phyloP scores from a whole-genome alignment of 2,113 vertebrate genomes.

The Paraplagusia blochii region DNA sequence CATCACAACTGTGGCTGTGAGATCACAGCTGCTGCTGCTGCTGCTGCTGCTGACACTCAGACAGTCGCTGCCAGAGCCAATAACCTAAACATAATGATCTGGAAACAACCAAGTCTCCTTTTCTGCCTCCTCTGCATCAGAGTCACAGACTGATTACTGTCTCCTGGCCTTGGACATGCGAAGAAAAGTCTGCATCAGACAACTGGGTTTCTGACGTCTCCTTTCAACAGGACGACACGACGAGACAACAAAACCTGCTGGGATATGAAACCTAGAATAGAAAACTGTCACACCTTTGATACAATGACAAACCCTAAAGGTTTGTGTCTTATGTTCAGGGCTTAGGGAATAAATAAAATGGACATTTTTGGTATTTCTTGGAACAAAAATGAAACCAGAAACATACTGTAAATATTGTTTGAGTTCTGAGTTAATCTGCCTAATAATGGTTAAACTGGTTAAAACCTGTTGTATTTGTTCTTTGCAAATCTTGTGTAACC shows the following conservation, averaged over 20 bases:
- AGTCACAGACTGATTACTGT: slow-evolving; percentile 14
- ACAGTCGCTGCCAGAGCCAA: slow-evolving; percentile 43
- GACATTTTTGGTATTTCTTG: too few species aligned
- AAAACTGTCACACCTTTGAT: slow-evolving; percentile 20
- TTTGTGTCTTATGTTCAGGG: too few species aligned
- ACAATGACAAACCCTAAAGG: not conserved
- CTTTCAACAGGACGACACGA: slow-evolving; percentile 52
- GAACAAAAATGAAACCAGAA: too few species aligned
- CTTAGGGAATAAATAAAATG: too few species aligned
- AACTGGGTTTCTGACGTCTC: slow-evolving; percentile 37
- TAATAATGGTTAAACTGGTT: too few species aligned
- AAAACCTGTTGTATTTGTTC: too few species aligned
- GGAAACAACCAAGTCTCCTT: slow-evolving; percentile 31
- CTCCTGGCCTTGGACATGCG: slow-evolving; percentile 44
- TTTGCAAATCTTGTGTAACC: too few species aligned
- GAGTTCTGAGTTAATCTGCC: too few species aligned
- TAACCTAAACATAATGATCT: slow-evolving; percentile 37
- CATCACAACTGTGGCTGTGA: slow-evolving; percentile 25
- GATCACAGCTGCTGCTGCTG: slow-evolving; percentile 1
- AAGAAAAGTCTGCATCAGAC: slow-evolving; percentile 60
- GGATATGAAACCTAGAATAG: slow-evolving; percentile 12
- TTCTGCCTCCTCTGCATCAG: slow-evolving; percentile 36
- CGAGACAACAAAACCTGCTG: slow-evolving; percentile 27
- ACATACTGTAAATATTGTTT: too few species aligned
- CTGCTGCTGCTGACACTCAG: slow-evolving; percentile 2